A percentile compares a stretch with the other conserved stretches of the same genome.
phyloP scores from a whole-genome alignment of 2,797 vertebrate species.

The Malurus splendens region DNA sequence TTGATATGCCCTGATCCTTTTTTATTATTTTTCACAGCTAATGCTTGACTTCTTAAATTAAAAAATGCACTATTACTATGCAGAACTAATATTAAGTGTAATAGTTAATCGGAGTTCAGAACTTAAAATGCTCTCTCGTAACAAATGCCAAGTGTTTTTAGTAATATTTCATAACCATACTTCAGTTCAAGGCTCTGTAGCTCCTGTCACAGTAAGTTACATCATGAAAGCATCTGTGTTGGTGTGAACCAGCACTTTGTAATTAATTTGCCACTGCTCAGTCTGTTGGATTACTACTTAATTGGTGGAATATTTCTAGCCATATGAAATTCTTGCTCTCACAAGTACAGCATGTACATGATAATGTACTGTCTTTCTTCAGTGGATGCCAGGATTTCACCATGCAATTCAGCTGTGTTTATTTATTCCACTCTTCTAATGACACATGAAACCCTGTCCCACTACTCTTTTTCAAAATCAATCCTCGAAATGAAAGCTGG shows the following conservation, averaged over 20 bases:
- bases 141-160: neutral
- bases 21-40: neutral
- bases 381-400: neutral
- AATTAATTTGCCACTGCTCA: neutral
- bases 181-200: neutral
- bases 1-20: neutral
- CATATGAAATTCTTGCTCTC: neutral
- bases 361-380: neutral
- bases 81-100: neutral
- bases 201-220: neutral
- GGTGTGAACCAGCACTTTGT: neutral
- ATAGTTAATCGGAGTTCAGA: neutral
- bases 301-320: neutral
- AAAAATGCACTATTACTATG: neutral
- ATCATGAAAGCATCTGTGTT: neutral
- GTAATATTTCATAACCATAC: neutral
- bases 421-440: neutral
- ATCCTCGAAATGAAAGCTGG: neutral
- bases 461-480: neutral
- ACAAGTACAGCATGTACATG: neutral
- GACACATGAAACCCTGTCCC: neutral
- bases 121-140: neutral
- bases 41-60: neutral
- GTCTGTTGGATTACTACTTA: neutral
- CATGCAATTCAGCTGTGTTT: neutral